Evolutionary conservation across 2,888 invertebrate species (phyloP).

Genomic region (Spodoptera exigua): DNA sequence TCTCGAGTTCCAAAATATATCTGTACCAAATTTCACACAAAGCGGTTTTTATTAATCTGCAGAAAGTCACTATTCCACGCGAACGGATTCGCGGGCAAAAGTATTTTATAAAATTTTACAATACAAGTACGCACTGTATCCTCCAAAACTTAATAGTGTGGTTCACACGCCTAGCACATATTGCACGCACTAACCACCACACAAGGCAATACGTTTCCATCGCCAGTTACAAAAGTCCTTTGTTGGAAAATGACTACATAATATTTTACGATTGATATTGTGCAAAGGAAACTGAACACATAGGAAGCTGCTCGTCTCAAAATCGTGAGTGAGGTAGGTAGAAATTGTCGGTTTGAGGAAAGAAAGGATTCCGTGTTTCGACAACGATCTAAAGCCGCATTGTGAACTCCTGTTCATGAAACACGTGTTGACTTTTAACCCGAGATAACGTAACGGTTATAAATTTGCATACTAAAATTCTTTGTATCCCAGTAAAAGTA

Average conservation of each 20-base stretch:
- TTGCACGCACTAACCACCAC: constrained; percentile 32
- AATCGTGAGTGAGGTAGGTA: constrained; percentile 65
- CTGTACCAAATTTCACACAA: too few species aligned
- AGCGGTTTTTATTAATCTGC: too few species aligned
- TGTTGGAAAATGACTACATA: constrained; percentile 62
- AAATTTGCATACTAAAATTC: constrained; percentile 57
- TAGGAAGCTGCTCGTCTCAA: constrained; percentile 46
- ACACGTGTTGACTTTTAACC: constrained; percentile 67
- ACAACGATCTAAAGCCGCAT: constrained; percentile 67
- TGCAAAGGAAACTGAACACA: constrained; percentile 52
- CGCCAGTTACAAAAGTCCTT: constrained; percentile 59
- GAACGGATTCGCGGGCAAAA: too few species aligned
- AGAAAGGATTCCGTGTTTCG: constrained; percentile 73
- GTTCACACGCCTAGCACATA: constrained; percentile 20
- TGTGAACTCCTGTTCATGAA: constrained; percentile 57
- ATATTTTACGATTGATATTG: constrained; percentile 65
- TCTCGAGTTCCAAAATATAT: too few species aligned
- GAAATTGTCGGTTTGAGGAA: constrained; percentile 63
- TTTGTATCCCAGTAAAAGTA: constrained; percentile 29
- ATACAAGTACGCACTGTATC: too few species aligned
- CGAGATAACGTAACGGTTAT: constrained; percentile 57
- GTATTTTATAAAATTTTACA: too few species aligned
- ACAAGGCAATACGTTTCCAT: constrained; percentile 29
- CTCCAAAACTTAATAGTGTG: neutral
- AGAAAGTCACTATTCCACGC: too few species aligned